phyloP scores from a whole-genome alignment of 1,140 invertebrate species.

The Diachasma alloeum region DNA sequence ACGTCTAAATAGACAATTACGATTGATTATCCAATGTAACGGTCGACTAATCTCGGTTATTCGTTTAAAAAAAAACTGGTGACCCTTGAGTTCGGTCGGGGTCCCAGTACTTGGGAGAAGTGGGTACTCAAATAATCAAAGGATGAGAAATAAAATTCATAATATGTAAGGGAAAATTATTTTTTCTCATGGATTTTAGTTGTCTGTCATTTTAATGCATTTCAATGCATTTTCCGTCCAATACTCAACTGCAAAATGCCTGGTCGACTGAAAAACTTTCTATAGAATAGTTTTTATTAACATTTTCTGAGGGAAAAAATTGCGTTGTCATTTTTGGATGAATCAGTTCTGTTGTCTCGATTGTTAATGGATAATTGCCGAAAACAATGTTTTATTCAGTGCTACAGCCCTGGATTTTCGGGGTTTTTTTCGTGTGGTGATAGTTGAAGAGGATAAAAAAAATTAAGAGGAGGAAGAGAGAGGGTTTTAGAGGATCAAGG shows the following conservation, averaged over 20 bases:
- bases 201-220: too few species aligned
- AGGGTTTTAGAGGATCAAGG: slow-evolving; percentile 30
- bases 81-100: neutral
- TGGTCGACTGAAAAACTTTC: too few species aligned
- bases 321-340: too few species aligned
- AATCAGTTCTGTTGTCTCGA: too few species aligned
- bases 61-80: neutral
- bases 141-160: too few species aligned
- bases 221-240: too few species aligned
- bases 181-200: too few species aligned
- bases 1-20: slow-evolving; percentile 49
- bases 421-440: neutral
- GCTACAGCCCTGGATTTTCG: slow-evolving; percentile 18
- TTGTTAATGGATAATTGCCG: too few species aligned
- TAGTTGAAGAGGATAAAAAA: slow-evolving; percentile 9
- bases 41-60: slow-evolving; percentile 39
- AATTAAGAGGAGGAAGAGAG: slow-evolving; percentile 21
- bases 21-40: slow-evolving; percentile 49
- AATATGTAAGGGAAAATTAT: too few species aligned
- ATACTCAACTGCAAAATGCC: too few species aligned
- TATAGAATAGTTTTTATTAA: too few species aligned
- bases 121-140: neutral
- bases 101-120: neutral
- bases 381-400: neutral
- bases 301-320: too few species aligned